A percentile compares a stretch with the other conserved stretches of the same genome.
phyloP scores from a whole-genome alignment of 2,113 vertebrate genomes.

The Elephantulus edwardii region DNA sequence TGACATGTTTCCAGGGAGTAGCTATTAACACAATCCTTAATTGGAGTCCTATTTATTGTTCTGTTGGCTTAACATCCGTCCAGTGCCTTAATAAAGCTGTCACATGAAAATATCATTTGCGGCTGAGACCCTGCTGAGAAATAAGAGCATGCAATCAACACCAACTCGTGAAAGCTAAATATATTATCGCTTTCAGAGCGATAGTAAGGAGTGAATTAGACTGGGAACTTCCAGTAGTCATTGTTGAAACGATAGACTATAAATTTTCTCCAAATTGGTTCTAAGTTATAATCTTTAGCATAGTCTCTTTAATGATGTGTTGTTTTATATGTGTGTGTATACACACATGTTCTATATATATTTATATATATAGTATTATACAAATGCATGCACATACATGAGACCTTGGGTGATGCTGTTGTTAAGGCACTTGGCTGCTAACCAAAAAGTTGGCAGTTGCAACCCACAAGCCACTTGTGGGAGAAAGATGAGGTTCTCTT shows the following conservation, averaged over 20 bases:
- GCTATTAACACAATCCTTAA: constrained; percentile 2
- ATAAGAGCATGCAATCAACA: not conserved
- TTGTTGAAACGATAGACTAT: not conserved
- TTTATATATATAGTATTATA: not conserved
- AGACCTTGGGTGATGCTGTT: too few relatives aligned
- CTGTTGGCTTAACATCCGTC: not conserved
- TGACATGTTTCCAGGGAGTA: not conserved
- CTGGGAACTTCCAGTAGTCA: constrained; percentile 9
- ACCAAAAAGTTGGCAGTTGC: too few relatives aligned
- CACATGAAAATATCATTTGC: not conserved
- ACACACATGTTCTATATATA: not conserved
- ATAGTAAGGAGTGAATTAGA: not conserved
- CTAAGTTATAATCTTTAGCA: not conserved
- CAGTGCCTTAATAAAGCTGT: not conserved
- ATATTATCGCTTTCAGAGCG: not conserved
- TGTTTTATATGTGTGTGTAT: not conserved
- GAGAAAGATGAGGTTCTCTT: too few relatives aligned
- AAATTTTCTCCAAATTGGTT: not conserved
- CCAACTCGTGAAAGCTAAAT: constrained; percentile 38
- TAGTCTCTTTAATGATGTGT: not conserved
- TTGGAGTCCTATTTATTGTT: not conserved
- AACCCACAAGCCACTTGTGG: too few relatives aligned
- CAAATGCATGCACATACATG: too few relatives aligned
- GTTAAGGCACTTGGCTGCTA: too few relatives aligned
- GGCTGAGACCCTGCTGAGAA: not conserved